Percentiles rank a stretch among this genome's conserved stretches.
phyloP scores from a whole-genome alignment of 2,797 vertebrate species.

The Salarias fasciatus region DNA sequence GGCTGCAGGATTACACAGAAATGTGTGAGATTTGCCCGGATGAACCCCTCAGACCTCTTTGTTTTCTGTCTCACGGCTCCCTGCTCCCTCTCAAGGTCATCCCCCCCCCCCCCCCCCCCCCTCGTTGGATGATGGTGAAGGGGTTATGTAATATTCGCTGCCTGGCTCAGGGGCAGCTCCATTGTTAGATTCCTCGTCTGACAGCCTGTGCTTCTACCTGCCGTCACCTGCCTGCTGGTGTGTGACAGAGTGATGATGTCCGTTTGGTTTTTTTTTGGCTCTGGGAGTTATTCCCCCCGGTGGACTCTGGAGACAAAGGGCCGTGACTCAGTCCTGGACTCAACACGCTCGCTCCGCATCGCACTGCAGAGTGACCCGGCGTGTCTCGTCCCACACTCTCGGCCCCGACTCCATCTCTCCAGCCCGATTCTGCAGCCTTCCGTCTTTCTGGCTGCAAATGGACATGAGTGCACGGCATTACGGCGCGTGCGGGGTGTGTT shows the following conservation, averaged over 20 bases:
- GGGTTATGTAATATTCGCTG: constrained; percentile 70
- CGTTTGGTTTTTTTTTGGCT: not conserved
- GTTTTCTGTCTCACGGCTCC: constrained; percentile 33
- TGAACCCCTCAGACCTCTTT: constrained; percentile 10
- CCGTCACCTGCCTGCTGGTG: constrained; percentile 8
- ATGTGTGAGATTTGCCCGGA: constrained; percentile 10
- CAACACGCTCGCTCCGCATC: constrained; percentile 48
- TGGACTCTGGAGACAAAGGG: constrained; percentile 49
- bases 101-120: no score
- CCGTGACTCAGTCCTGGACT: constrained; percentile 65
- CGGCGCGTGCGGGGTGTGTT: no score
- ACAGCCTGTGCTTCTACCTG: not conserved
- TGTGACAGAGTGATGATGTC: not conserved
- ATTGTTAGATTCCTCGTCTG: constrained; percentile 14
- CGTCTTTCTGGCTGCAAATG: no score
- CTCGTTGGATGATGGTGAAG: constrained; percentile 68
- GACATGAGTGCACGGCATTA: no score
- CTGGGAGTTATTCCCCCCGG: constrained; percentile 3
- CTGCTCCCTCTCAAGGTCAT: constrained; percentile 80
- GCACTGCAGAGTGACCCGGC: constrained; percentile 59
- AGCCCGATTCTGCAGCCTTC: no score
- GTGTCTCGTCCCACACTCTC: constrained; percentile 26
- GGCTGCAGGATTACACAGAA: constrained; percentile 3
- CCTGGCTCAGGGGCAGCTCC: constrained; percentile 41
- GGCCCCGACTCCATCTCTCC: no score